Evolutionary conservation across 1,140 invertebrate genomes (phyloP).

Genomic region (Mizuhopecten yessoensis): DNA sequence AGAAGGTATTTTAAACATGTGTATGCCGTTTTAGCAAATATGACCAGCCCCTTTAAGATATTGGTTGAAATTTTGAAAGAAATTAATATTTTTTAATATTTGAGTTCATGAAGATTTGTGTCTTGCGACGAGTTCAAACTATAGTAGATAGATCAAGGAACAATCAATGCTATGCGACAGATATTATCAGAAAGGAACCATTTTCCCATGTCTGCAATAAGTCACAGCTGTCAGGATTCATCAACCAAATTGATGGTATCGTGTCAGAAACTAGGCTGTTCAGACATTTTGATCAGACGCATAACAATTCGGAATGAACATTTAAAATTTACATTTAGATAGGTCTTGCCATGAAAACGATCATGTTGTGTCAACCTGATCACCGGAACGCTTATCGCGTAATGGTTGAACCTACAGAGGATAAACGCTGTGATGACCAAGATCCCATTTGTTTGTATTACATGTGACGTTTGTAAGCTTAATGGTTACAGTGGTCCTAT

Average conservation of each 20-base stretch:
- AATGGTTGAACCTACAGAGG: background rate
- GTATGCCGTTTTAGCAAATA: too few species aligned
- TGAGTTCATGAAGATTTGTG: too few species aligned
- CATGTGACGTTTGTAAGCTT: background rate
- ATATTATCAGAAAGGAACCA: background rate
- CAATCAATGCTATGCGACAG: background rate
- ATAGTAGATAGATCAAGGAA: background rate
- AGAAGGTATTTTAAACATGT: too few species aligned
- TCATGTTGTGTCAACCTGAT: background rate
- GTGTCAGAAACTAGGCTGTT: background rate
- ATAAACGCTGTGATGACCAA: slow-evolving; percentile 2
- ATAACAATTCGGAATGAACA: background rate
- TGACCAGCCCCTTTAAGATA: too few species aligned
- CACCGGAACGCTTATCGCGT: background rate
- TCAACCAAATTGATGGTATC: background rate
- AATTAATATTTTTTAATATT: too few species aligned
- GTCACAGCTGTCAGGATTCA: background rate
- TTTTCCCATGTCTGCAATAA: slow-evolving; percentile 5
- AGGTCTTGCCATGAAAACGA: slow-evolving; percentile 2
- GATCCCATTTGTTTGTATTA: background rate
- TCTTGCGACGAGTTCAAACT: background rate
- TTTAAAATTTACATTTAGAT: slow-evolving; percentile 14
- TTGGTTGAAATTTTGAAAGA: too few species aligned
- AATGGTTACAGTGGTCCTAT: background rate
- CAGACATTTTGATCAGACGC: slow-evolving; percentile 24